phyloP scores from a whole-genome alignment of 1,140 invertebrate species.

The Saxidomus purpurata region DNA sequence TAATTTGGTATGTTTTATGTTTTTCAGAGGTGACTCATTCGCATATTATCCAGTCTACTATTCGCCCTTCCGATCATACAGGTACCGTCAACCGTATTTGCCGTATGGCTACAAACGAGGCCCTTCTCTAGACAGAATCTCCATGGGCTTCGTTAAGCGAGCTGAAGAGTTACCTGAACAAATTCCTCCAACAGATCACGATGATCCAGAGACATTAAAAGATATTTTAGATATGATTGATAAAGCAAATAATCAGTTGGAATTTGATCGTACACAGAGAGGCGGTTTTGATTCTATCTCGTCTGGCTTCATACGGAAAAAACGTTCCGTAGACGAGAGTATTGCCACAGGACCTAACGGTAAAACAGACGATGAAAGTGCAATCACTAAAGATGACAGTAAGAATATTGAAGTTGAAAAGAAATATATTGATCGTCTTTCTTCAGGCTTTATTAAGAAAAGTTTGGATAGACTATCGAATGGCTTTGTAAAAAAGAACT shows the following conservation, averaged over 20 bases:
- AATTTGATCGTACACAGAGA: not conserved
- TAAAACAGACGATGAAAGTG: not conserved
- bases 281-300: not conserved
- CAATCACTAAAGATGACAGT: no score
- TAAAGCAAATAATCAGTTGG: not conserved
- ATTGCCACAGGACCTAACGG: not conserved
- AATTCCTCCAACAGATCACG: not conserved
- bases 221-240: not conserved
- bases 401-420: not conserved
- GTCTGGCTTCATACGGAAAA: constrained; percentile 26
- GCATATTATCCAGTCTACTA: not conserved
- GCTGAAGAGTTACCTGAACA: not conserved
- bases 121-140: constrained; percentile 32
- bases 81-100: not conserved
- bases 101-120: constrained; percentile 28
- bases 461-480: not conserved
- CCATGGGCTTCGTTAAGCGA: constrained; percentile 50
- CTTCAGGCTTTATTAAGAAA: constrained; percentile 38
- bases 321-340: not conserved
- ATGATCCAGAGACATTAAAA: not conserved
- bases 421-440: not conserved
- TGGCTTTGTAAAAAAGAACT: constrained; percentile 14
- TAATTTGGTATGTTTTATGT: not conserved
- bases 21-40: not conserved
- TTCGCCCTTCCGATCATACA: not conserved